Conservation (phyloP, 1,140 invertebrate genomes). For the Drosophila quadrilineata region DNA sequence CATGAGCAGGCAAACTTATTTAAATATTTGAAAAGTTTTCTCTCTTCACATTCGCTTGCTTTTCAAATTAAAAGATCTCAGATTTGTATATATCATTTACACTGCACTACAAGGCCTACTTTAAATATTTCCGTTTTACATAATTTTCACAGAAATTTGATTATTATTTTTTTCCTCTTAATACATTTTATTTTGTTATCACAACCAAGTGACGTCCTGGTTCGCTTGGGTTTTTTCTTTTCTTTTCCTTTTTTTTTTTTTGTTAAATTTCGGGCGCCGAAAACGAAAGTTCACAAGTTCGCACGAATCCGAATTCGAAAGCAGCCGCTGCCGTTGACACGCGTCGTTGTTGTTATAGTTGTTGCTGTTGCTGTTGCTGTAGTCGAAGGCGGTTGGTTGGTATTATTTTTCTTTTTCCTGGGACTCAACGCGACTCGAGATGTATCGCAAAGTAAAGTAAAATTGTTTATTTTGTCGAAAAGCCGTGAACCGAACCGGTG, state of each 20-base stretch:
- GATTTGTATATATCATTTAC: not conserved
- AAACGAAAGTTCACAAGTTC: conserved; percentile 75
- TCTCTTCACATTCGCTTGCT: conserved; percentile 2
- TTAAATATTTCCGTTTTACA: not conserved
- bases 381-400: conserved; percentile 21
- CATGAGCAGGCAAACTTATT: not conserved
- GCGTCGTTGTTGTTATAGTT: conserved; percentile 49
- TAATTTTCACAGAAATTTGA: conserved; percentile 4
- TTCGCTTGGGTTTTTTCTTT: not conserved
- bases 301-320: conserved; percentile 70
- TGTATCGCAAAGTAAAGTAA: no score
- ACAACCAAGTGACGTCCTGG: conserved; percentile 22
- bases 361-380: conserved; percentile 10
- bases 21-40: conserved; percentile 7
- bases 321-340: conserved; percentile 61
- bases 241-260: not conserved
- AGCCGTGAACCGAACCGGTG: conserved; percentile 76
- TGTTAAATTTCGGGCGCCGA: conserved; percentile 10
- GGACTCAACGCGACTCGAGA: not conserved
- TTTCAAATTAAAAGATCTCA: not conserved
- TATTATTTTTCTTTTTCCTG: conserved; percentile 28
- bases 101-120: conserved; percentile 17
- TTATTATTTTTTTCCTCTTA: not conserved
- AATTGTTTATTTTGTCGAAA: conserved; percentile 9
- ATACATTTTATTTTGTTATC: conserved; percentile 21